Percentiles rank a stretch among this genome's conserved stretches.
Conservation (phyloP, 2,888 invertebrate species). For the Scotopteryx bipunctaria region DNA sequence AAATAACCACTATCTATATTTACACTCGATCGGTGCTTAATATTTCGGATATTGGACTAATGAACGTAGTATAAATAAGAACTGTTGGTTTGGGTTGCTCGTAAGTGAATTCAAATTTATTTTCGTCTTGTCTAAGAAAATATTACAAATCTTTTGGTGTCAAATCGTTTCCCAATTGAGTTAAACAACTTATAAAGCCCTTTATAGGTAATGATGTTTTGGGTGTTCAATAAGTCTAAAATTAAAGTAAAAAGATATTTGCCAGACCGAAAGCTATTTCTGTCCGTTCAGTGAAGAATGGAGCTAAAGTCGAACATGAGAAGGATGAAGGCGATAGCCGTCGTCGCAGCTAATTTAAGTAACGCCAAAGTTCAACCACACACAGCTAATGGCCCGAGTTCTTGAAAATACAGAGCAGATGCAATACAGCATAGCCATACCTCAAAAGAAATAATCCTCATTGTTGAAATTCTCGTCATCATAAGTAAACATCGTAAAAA, state of each 20-base stretch:
- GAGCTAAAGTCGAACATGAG: constrained; percentile 26
- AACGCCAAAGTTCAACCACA: constrained; percentile 32
- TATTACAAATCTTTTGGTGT: neutral
- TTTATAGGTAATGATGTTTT: too few species aligned
- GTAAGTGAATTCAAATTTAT: constrained; percentile 7
- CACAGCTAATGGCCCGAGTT: constrained; percentile 25
- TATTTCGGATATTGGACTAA: constrained; percentile 28
- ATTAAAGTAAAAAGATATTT: neutral
- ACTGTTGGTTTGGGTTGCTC: constrained; percentile 2
- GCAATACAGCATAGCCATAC: constrained; percentile 1
- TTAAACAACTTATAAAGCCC: neutral
- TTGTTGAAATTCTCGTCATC: constrained; percentile 3
- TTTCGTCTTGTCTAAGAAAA: constrained; percentile 3
- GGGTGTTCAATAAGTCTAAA: neutral
- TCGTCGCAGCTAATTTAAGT: constrained; percentile 33
- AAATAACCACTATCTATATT: constrained; percentile 55
- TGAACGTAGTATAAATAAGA: constrained; percentile 19
- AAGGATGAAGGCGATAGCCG: constrained; percentile 23
- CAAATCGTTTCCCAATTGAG: neutral
- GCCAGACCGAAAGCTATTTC: constrained; percentile 10
- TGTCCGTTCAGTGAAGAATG: constrained; percentile 14
- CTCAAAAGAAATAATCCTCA: constrained; percentile 9
- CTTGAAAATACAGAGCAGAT: constrained; percentile 17
- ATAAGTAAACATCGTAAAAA: neutral
- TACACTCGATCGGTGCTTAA: constrained; percentile 36